A percentile compares a stretch with the other conserved stretches of the same genome.
Conservation (phyloP, 2,888 invertebrate species). For the Acronicta aceris region DNA sequence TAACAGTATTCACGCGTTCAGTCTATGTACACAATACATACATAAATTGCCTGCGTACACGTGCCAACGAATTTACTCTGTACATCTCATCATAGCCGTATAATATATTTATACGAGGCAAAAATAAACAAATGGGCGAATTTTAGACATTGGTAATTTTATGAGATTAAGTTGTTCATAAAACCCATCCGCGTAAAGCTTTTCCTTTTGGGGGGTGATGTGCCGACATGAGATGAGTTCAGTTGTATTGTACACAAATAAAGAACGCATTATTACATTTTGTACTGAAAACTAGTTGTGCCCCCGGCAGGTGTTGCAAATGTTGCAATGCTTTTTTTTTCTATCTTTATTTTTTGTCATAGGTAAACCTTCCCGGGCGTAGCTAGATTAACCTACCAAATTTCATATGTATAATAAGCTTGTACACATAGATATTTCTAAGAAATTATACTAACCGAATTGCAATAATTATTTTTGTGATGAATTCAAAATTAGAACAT, state of each 20-base stretch:
- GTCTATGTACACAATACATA: constrained; percentile 60
- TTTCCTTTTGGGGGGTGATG: neutral
- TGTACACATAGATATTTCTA: too few relatives aligned
- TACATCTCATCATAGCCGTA: constrained; percentile 52
- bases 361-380: too few relatives aligned
- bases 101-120: constrained; percentile 51
- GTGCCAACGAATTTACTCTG: constrained; percentile 68
- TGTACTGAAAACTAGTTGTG: too few relatives aligned
- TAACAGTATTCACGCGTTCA: constrained; percentile 66
- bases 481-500: too few relatives aligned
- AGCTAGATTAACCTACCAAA: too few relatives aligned
- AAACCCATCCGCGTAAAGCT: constrained; percentile 11
- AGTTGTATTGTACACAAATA: neutral
- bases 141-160: constrained; percentile 31
- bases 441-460: too few relatives aligned
- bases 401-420: too few relatives aligned
- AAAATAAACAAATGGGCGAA: constrained; percentile 56
- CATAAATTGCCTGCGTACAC: constrained; percentile 60
- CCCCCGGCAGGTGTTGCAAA: too few relatives aligned
- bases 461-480: too few relatives aligned
- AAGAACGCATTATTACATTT: too few relatives aligned
- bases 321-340: too few relatives aligned
- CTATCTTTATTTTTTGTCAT: too few relatives aligned
- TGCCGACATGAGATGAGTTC: neutral
- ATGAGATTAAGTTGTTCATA: constrained; percentile 30